Evolutionary conservation across 2,113 vertebrate species (phyloP).

Genomic region (Lamprotornis superbus): DNA sequence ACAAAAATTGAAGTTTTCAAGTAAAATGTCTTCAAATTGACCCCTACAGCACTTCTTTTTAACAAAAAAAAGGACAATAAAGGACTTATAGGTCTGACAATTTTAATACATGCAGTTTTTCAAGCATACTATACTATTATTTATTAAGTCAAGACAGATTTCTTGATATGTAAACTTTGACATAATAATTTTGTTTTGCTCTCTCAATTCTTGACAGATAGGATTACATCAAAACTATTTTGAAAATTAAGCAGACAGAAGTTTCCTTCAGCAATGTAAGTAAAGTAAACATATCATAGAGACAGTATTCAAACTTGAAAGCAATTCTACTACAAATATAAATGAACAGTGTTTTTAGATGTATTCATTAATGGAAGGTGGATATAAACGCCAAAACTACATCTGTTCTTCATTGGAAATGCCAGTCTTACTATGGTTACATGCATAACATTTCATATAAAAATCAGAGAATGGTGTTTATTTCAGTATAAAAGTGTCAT

Average conservation of each 20-base stretch:
- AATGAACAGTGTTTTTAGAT: background rate
- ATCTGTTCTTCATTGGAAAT: background rate
- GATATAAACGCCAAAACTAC: background rate
- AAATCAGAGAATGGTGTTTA: background rate
- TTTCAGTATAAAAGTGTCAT: background rate
- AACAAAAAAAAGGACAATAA: background rate
- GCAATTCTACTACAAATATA: background rate
- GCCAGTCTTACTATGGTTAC: background rate
- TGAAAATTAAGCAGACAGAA: constrained; percentile 18
- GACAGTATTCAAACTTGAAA: background rate
- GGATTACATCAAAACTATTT: background rate
- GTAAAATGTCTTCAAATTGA: background rate
- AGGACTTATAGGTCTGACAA: background rate
- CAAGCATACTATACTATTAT: background rate
- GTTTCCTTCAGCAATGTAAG: constrained; percentile 15
- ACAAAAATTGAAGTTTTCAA: background rate
- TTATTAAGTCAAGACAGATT: background rate
- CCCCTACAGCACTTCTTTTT: background rate
- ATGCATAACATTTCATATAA: background rate
- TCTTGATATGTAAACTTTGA: background rate
- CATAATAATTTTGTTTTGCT: background rate
- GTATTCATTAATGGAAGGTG: background rate
- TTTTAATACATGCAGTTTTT: background rate
- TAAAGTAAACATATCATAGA: background rate
- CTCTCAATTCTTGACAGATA: background rate